These are phyloP conservation scores for Eupithecia abbreviata DNA, from an alignment of 2,888 invertebrate species.

Conservation along the genomic window DNA sequence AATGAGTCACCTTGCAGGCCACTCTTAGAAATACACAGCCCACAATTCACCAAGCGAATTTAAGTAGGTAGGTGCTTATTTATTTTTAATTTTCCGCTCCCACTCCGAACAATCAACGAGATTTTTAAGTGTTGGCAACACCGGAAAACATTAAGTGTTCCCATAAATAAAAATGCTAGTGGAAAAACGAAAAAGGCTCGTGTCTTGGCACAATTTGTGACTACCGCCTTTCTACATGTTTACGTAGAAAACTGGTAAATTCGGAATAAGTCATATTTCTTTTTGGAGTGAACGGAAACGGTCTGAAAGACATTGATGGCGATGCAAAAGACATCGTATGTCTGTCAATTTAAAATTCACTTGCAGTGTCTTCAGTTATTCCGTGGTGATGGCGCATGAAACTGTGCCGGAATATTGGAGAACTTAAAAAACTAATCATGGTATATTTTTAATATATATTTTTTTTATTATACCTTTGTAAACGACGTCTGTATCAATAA, in stretches of 20 bases:
- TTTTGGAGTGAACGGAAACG: background rate
- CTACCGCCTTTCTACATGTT: slow-evolving; percentile 43
- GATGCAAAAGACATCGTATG: no score
- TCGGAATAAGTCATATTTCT: background rate
- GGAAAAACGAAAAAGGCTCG: slow-evolving; percentile 63
- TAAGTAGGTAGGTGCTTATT: background rate
- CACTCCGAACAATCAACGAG: slow-evolving; percentile 52
- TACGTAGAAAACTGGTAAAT: slow-evolving; percentile 14
- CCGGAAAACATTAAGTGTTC: slow-evolving; percentile 71
- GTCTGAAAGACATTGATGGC: background rate
- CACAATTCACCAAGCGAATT: background rate
- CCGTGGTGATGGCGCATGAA: no score
- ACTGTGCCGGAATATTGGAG: no score
- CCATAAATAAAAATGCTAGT: slow-evolving; percentile 69
- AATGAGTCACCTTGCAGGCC: background rate
- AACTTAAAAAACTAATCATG: no score
- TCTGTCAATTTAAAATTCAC: no score
- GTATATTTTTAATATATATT: no score
- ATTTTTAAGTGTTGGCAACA: slow-evolving; percentile 73
- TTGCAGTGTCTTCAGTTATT: no score
- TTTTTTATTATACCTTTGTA: no score
- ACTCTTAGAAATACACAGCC: background rate
- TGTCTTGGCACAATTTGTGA: slow-evolving; percentile 47
- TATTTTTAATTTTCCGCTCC: slow-evolving; percentile 35
- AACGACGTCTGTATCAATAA: no score